These are phyloP conservation scores for Aquatica leii DNA, from an alignment of 2,888 invertebrate species.

Conservation along the genomic window DNA sequence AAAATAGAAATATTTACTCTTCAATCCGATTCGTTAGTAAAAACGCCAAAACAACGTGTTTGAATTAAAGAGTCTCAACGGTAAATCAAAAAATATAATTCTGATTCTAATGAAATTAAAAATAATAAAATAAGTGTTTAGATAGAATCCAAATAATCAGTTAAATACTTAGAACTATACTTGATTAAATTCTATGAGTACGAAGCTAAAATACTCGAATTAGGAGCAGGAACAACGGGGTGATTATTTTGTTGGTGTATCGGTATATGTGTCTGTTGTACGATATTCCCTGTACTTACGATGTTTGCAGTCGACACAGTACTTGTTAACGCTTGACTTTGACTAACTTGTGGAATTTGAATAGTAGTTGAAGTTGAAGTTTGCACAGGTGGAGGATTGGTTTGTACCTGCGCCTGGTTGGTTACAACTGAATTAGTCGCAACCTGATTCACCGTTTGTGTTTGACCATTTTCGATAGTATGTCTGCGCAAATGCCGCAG, in stretches of 20 bases:
- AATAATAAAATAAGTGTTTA: too few species aligned
- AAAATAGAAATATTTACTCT: too few species aligned
- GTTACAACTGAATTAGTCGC: conserved; percentile 33
- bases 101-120: too few species aligned
- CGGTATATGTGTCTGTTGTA: conserved; percentile 51
- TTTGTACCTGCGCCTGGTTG: conserved; percentile 26
- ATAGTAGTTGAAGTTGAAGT: conserved; percentile 52
- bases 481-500: conserved; percentile 78
- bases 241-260: conserved; percentile 59
- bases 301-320: conserved; percentile 42
- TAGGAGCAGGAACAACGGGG: conserved; percentile 66
- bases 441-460: conserved; percentile 51
- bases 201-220: conserved; percentile 47
- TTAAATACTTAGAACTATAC: conserved; percentile 7
- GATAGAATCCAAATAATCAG: conserved; percentile 1
- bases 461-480: conserved; percentile 61
- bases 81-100: too few species aligned
- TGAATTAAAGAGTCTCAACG: too few species aligned
- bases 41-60: too few species aligned
- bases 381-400: conserved; percentile 37
- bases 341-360: conserved; percentile 56
- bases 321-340: conserved; percentile 37
- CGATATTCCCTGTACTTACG: conserved; percentile 42
- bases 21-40: too few species aligned
- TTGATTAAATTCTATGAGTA: conserved; percentile 28